Conservation (phyloP, 2,113 vertebrate species). For the Pseudopipra pipra region DNA sequence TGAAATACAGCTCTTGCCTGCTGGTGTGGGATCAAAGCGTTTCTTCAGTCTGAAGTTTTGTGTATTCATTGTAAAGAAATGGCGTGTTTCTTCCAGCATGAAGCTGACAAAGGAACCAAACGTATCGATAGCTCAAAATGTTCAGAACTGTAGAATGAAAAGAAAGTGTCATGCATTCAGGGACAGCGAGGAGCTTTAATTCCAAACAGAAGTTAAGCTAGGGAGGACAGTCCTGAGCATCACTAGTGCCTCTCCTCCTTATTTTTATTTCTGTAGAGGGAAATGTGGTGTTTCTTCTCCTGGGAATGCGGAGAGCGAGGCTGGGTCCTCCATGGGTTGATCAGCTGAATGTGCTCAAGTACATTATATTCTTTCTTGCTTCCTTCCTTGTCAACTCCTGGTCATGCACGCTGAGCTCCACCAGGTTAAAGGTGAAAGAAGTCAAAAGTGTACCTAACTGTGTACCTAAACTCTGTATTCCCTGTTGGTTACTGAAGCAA, state of each 20-base stretch:
- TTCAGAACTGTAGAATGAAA: background rate
- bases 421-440: background rate
- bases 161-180: background rate
- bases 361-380: background rate
- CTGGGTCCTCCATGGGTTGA: background rate
- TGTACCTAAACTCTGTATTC: background rate
- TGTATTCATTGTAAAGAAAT: background rate
- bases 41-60: background rate
- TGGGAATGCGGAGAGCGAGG: background rate
- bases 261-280: background rate
- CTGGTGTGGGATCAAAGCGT: background rate
- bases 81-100: background rate
- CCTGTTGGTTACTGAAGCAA: background rate
- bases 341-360: background rate
- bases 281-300: background rate
- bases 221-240: background rate
- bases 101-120: background rate
- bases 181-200: background rate
- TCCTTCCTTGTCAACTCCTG: background rate
- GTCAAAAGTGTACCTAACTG: background rate
- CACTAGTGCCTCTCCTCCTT: background rate
- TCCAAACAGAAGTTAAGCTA: background rate
- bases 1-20: slow-evolving; percentile 13
- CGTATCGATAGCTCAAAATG: background rate
- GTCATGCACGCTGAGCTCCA: background rate